Evolutionary conservation across 2,888 invertebrate genomes (phyloP).

Genomic region (Hipparchia sbordonii): DNA sequence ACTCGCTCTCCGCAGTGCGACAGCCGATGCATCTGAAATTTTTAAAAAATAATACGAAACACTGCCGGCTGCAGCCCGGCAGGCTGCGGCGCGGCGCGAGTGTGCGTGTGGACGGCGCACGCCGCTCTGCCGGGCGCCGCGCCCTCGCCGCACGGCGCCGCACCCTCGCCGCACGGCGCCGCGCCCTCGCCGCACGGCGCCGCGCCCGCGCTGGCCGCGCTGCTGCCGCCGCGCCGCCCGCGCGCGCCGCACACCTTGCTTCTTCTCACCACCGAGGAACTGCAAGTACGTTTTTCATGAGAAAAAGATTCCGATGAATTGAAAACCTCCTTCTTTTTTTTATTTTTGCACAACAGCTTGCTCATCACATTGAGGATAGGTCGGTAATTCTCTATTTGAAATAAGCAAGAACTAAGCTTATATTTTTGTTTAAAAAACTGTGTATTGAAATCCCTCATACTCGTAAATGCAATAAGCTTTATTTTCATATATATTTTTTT

Average conservation of each 20-base stretch:
- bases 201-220: slow-evolving; percentile 25
- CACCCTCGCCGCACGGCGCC: slow-evolving; percentile 25
- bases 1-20: not conserved
- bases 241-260: slow-evolving; percentile 25
- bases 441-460: too few species aligned
- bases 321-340: not conserved
- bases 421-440: too few species aligned
- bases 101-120: slow-evolving; percentile 40
- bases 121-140: not conserved
- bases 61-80: slow-evolving; percentile 34
- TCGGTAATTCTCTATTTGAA: too few species aligned
- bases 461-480: not conserved
- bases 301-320: too few species aligned
- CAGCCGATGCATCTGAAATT: too few species aligned
- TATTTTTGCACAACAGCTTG: too few species aligned
- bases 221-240: slow-evolving; percentile 37
- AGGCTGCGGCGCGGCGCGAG: slow-evolving; percentile 38
- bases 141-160: slow-evolving; percentile 38
- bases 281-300: slow-evolving; percentile 23
- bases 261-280: slow-evolving; percentile 29
- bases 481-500: not conserved
- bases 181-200: slow-evolving; percentile 25
- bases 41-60: too few species aligned
- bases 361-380: too few species aligned
- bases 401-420: too few species aligned